These are phyloP conservation scores for Rhopalosiphum padi DNA, from an alignment of 1,140 invertebrate genomes.

Conservation along the genomic window DNA sequence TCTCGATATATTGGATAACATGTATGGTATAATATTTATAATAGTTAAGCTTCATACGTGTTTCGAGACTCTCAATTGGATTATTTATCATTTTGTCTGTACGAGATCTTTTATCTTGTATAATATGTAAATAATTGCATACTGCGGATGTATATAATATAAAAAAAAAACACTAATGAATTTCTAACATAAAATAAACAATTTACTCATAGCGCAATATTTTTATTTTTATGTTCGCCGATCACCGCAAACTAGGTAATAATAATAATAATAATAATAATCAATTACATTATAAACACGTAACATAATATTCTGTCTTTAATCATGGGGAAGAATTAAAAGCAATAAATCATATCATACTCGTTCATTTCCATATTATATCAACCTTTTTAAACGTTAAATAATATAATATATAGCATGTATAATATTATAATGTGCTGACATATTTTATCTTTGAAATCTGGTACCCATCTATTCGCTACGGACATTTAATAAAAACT, in stretches of 20 bases:
- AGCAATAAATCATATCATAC: background rate
- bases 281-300: conserved; percentile 24
- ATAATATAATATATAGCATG: background rate
- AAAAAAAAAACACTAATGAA: conserved; percentile 3
- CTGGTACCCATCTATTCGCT: background rate
- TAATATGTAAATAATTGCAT: conserved; percentile 37
- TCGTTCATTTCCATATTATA: conserved; percentile 12
- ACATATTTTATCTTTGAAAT: background rate
- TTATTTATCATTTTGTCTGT: conserved; percentile 3
- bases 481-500: background rate
- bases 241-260: background rate
- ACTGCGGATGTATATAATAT: background rate
- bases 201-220: background rate
- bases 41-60: background rate
- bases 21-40: background rate
- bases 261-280: background rate
- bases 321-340: background rate
- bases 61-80: background rate
- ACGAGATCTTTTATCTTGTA: background rate
- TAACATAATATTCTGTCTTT: conserved; percentile 1
- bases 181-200: background rate
- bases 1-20: background rate
- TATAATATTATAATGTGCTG: background rate
- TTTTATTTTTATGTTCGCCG: background rate
- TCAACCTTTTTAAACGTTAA: background rate